Evolutionary conservation across 2,888 invertebrate genomes (phyloP), one percentile per base, ranked within the genome.

Genomic region (Bhutanitis thaidina): DNA sequence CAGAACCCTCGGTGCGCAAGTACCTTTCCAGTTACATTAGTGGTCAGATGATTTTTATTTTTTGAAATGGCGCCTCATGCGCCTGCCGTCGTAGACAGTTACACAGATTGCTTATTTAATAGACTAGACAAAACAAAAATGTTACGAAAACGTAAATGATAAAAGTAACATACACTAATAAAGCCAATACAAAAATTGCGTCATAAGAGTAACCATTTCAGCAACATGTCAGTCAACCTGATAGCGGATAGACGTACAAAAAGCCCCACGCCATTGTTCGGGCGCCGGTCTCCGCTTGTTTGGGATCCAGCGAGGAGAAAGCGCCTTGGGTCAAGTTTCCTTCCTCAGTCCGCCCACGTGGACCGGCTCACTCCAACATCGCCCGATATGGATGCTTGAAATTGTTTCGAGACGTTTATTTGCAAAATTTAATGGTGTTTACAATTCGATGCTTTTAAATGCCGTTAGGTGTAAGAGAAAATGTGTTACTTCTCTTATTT

Each of bases 311-410:
- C 8, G 27, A 27, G 8, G 27, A 51, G 50, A 51, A 51, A 51
- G 50, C 45, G 13, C 43, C 29, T 35, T 20, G 38, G 16, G 9
- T 27, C 46, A 38, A 32, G 46, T 46, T 40, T 27, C 48, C 41
- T 35, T 40, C 48, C 27, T 34, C 29, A 12, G 40, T 15, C 30
- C 48, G 34, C 48, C 48, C 35, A 48, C 48, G 50, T 39, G 38
- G 30, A 13, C 9, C 14, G 4, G 20, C 29, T 15, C 4, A 12
- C 32, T 13, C 20, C 29, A 27, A 39, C 25, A 39, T 9, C 13
- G 13, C 48, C 49, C 5, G 35, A 38, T 49, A 49, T 38, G 49
- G 49, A 39, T 32, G 25, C 45, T 29, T 1, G 30, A 8, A 9
- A 15, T 15, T 12, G 27, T 15, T 35, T 16, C 34, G 35, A 40